phyloP scores from a whole-genome alignment of 1,140 invertebrate genomes.

The Ctenoplectra terminalis region DNA sequence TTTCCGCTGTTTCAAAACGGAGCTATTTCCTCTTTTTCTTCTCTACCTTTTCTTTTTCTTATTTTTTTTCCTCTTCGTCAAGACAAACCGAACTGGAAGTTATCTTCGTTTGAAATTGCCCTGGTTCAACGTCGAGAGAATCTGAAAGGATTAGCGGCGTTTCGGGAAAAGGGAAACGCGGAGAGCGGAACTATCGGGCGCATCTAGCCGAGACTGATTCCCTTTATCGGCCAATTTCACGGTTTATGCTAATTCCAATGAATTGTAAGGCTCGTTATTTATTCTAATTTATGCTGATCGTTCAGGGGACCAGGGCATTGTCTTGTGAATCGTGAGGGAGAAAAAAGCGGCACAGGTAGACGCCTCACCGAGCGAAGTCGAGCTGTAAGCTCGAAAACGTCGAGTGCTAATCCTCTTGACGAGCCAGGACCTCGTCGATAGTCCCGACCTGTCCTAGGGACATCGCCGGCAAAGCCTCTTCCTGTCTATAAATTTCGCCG shows the following conservation, averaged over 20 bases:
- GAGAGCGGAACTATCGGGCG: background rate
- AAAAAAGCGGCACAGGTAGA: constrained; percentile 42
- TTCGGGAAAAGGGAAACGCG: background rate
- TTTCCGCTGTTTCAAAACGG: background rate
- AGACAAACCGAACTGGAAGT: background rate
- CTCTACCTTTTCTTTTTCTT: background rate
- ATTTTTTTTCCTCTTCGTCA: too few species aligned
- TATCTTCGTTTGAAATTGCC: background rate
- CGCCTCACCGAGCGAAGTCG: constrained; percentile 15
- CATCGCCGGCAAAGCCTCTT: constrained; percentile 29
- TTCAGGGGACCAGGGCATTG: constrained; percentile 35
- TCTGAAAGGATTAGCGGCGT: constrained; percentile 34
- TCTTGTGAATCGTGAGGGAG: constrained; percentile 43
- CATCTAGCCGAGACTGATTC: constrained; percentile 11
- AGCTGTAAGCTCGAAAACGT: constrained; percentile 47
- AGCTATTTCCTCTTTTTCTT: background rate
- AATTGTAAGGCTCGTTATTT: constrained; percentile 57
- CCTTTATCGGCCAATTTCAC: constrained; percentile 53
- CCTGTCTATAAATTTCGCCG: constrained; percentile 38
- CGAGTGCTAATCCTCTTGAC: constrained; percentile 67
- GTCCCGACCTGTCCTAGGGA: background rate
- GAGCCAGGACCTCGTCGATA: constrained; percentile 40
- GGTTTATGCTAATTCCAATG: constrained; percentile 61
- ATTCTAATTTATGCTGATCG: constrained; percentile 67
- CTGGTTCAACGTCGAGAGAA: background rate